Evolutionary conservation across 2,797 vertebrate genomes (phyloP).

Genomic region (Poeciliopsis gracilis): DNA sequence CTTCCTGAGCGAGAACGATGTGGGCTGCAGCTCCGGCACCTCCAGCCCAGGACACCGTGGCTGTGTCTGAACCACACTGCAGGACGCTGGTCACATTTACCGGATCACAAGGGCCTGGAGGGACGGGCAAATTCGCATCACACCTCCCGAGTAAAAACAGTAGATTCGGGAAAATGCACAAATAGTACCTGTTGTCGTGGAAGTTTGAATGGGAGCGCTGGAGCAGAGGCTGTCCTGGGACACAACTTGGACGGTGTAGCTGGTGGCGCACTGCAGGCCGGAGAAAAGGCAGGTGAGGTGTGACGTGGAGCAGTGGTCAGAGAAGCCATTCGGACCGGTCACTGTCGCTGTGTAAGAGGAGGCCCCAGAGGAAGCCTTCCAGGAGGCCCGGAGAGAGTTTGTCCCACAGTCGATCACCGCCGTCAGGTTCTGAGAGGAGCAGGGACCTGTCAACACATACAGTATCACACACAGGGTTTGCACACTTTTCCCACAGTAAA

Average conservation of each 20-base stretch:
- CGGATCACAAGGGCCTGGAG: slow-evolving; percentile 71
- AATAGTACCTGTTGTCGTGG: slow-evolving; percentile 58
- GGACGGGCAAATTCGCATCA: background rate
- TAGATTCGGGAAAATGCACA: background rate
- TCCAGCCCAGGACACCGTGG: slow-evolving; percentile 68
- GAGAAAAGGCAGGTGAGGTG: slow-evolving; percentile 58
- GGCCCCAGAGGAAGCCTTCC: slow-evolving; percentile 56
- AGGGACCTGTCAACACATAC: slow-evolving; percentile 59
- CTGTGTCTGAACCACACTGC: slow-evolving; percentile 65
- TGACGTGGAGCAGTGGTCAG: slow-evolving; percentile 43
- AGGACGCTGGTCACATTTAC: slow-evolving; percentile 60
- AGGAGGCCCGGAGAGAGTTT: slow-evolving; percentile 59
- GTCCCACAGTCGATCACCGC: slow-evolving; percentile 50
- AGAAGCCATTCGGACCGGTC: slow-evolving; percentile 39
- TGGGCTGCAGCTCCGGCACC: slow-evolving; percentile 57
- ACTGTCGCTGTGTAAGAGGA: slow-evolving; percentile 50
- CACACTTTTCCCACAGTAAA: too few species aligned
- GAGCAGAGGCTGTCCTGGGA: slow-evolving; percentile 51
- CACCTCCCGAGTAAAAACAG: background rate
- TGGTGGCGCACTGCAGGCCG: slow-evolving; percentile 58
- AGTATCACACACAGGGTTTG: background rate
- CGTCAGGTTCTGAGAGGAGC: slow-evolving; percentile 54
- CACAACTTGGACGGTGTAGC: slow-evolving; percentile 58
- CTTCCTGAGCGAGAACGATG: slow-evolving; percentile 53
- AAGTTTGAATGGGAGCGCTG: slow-evolving; percentile 49